phyloP scores from a whole-genome alignment of 2,888 invertebrate species.

The Volucella inflata region DNA sequence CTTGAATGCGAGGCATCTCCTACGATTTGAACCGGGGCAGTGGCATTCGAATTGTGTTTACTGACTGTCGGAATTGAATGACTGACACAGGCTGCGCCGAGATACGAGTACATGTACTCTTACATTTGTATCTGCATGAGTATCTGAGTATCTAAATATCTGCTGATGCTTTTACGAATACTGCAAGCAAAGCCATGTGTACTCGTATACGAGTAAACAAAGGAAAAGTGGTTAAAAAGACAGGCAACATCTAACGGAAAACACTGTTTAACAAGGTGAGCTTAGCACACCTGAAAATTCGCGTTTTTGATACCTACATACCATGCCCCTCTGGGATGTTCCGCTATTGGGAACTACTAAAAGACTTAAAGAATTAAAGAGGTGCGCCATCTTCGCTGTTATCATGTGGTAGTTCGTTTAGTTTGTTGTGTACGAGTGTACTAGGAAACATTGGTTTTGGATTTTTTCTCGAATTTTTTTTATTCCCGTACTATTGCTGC shows the following conservation, averaged over 20 bases:
- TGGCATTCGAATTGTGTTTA: conserved; percentile 72
- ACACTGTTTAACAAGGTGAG: conserved; percentile 76
- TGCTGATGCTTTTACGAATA: conserved; percentile 32
- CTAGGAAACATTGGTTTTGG: conserved; percentile 70
- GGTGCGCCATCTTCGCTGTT: conserved; percentile 74
- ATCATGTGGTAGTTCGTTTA: conserved; percentile 52
- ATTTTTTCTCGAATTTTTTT: conserved; percentile 55
- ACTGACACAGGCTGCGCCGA: conserved; percentile 55
- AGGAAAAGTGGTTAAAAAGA: conserved; percentile 67
- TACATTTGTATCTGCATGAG: too few species aligned
- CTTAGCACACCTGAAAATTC: conserved; percentile 76
- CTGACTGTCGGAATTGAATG: conserved; percentile 48
- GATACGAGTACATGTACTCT: conserved; percentile 17
- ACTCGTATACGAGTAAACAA: conserved; percentile 65
- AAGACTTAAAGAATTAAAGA: conserved; percentile 42
- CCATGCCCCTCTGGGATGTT: background rate
- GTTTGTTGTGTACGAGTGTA: conserved; percentile 8
- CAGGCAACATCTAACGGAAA: conserved; percentile 74
- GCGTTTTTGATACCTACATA: conserved; percentile 57
- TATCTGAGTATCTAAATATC: conserved; percentile 18
- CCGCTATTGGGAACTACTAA: background rate
- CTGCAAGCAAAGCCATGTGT: conserved; percentile 67
- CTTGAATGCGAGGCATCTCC: conserved; percentile 37
- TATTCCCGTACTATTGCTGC: background rate
- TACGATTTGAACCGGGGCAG: conserved; percentile 66